Evolutionary conservation across 2,113 vertebrate species (phyloP).

Genomic region (Lepus timidus): DNA sequence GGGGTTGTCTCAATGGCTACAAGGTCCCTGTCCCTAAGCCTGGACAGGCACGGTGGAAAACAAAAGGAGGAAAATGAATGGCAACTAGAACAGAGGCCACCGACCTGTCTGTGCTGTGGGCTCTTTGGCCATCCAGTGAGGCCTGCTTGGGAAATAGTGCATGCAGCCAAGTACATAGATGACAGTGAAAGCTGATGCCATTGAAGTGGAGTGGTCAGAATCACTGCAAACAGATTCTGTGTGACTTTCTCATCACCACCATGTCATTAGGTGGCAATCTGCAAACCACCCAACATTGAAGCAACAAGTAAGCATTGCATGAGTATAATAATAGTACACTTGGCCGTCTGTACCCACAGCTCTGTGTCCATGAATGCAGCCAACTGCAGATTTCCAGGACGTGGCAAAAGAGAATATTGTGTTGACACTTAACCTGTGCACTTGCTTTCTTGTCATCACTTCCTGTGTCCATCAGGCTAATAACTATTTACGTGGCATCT

Average conservation of each 20-base stretch:
- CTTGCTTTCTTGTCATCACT: neutral
- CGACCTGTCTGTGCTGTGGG: neutral
- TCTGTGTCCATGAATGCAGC: neutral
- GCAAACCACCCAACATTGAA: neutral
- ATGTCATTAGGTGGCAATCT: neutral
- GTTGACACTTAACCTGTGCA: neutral
- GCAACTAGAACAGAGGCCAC: neutral
- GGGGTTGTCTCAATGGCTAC: too few relatives aligned
- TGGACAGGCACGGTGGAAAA: neutral
- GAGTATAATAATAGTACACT: accelerated
- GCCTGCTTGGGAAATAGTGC: neutral
- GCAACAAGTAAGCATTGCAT: accelerated
- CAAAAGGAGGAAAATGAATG: neutral
- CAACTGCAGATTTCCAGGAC: too few relatives aligned
- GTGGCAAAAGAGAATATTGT: neutral
- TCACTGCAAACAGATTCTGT: neutral
- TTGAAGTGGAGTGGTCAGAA: neutral
- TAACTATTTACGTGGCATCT: neutral
- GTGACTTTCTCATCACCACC: neutral
- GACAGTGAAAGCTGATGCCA: neutral
- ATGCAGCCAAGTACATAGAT: neutral
- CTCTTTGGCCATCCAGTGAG: neutral
- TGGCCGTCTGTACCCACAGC: accelerated
- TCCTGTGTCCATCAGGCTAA: neutral
- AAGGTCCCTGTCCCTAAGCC: too few relatives aligned